These are phyloP conservation scores for Aleiodes alternator DNA, from an alignment of 2,888 invertebrate species.

Conservation along the genomic window DNA sequence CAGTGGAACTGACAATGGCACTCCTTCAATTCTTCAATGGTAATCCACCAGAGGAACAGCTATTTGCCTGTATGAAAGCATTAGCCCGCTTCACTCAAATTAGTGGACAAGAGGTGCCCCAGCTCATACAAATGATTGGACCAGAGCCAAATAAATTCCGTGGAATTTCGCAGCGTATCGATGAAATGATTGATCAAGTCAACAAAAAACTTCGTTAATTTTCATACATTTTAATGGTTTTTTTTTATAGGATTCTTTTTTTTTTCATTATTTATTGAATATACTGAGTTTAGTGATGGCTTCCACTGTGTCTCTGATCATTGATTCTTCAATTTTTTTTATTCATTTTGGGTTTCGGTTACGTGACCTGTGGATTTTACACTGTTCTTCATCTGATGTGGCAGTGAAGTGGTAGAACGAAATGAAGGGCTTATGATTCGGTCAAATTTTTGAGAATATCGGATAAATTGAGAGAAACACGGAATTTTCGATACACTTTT, in stretches of 20 bases:
- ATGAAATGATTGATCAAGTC: constrained; percentile 87
- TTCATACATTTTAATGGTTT: not conserved
- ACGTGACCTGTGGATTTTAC: too few relatives aligned
- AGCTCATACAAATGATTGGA: constrained; percentile 93
- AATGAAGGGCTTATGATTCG: too few relatives aligned
- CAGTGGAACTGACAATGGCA: constrained; percentile 94
- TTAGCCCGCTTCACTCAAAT: constrained; percentile 85
- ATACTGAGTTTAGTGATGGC: not conserved
- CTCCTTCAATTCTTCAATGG: constrained; percentile 91
- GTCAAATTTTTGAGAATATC: too few relatives aligned
- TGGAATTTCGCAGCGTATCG: constrained; percentile 87
- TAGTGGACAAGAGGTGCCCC: constrained; percentile 89
- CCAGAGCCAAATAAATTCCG: constrained; percentile 89
- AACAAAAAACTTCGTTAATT: constrained; percentile 80
- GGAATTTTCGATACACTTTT: too few relatives aligned
- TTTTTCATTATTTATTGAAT: constrained; percentile 27
- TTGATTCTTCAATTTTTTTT: too few relatives aligned
- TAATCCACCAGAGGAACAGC: constrained; percentile 87
- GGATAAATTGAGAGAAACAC: too few relatives aligned
- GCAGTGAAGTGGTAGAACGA: too few relatives aligned
- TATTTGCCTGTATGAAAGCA: constrained; percentile 87
- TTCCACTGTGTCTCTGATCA: too few relatives aligned
- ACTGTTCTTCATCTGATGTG: too few relatives aligned
- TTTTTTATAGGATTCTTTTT: constrained; percentile 25
- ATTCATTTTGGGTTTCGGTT: too few relatives aligned